Percentiles rank a stretch among this genome's conserved stretches.
phyloP scores from a whole-genome alignment of 1,140 invertebrate genomes.

The Hermatobates lingyangjiaoensis region DNA sequence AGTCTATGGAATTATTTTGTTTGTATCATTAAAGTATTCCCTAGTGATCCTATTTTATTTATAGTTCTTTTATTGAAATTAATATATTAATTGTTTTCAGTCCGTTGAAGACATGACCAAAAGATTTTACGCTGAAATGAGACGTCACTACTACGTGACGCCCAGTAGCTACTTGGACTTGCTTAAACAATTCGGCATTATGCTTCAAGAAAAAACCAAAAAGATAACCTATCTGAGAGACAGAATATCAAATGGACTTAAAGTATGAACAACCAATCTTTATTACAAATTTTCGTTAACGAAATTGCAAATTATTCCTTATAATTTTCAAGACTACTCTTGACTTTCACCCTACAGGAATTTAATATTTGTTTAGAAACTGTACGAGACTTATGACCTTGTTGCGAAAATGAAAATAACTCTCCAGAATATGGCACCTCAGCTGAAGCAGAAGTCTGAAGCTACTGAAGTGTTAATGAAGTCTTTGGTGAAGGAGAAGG shows the following conservation, averaged over 20 bases:
- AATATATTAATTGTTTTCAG: conserved; percentile 30
- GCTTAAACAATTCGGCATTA: conserved; percentile 53
- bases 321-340: too few relatives aligned
- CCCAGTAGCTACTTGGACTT: conserved; percentile 76
- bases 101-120: conserved; percentile 56
- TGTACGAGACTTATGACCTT: conserved; percentile 64
- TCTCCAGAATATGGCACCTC: conserved; percentile 64
- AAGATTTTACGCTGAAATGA: conserved; percentile 58
- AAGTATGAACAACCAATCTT: conserved; percentile 25
- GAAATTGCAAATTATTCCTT: too few relatives aligned
- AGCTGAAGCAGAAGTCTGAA: conserved; percentile 61
- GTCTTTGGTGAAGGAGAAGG: conserved; percentile 58
- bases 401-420: conserved; percentile 75
- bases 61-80: not conserved
- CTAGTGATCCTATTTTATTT: not conserved
- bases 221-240: conserved; percentile 44
- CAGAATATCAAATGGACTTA: conserved; percentile 54
- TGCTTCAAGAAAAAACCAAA: conserved; percentile 41
- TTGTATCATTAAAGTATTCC: not conserved
- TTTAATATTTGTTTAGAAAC: conserved; percentile 37
- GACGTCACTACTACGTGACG: conserved; percentile 69
- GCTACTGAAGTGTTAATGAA: conserved; percentile 60
- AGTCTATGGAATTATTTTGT: too few relatives aligned
- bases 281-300: not conserved
- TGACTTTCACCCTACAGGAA: too few relatives aligned